Conservation (phyloP, 30 jellyfish, hydroid and myxozoan genomes). For the Hydra vulgaris region DNA sequence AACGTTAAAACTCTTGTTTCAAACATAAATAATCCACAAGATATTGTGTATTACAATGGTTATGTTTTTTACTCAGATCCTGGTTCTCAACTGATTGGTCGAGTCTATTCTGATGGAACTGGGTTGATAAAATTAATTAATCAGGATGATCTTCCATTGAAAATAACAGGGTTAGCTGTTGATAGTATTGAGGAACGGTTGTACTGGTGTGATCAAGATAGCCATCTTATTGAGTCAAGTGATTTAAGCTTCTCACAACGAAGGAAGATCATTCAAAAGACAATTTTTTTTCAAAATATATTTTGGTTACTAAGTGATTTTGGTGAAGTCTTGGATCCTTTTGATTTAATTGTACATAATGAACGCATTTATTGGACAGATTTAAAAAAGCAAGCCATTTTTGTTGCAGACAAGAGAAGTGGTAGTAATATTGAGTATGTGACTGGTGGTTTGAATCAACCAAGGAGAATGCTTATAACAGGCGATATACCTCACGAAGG, state of each 20-base stretch:
- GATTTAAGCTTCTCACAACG: slow-evolving; percentile 42
- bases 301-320: slow-evolving; percentile 9
- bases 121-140: neutral
- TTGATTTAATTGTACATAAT: slow-evolving; percentile 15
- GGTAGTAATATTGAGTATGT: slow-evolving; percentile 30
- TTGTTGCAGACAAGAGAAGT: slow-evolving; percentile 27
- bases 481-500: slow-evolving; percentile 8
- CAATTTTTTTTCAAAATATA: neutral
- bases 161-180: slow-evolving; percentile 62
- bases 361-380: slow-evolving; percentile 30
- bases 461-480: slow-evolving; percentile 19
- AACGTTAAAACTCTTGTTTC: slow-evolving; percentile 20
- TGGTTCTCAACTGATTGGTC: neutral
- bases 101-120: slow-evolving; percentile 28
- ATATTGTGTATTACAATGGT: slow-evolving; percentile 59
- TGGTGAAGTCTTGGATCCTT: slow-evolving; percentile 20
- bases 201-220: slow-evolving; percentile 70
- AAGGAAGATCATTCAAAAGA: slow-evolving; percentile 24
- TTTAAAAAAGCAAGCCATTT: slow-evolving; percentile 12
- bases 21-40: slow-evolving; percentile 49
- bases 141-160: neutral
- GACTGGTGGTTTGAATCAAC: slow-evolving; percentile 39
- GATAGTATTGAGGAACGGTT: slow-evolving; percentile 46
- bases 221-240: slow-evolving; percentile 51
- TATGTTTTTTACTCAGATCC: slow-evolving; percentile 26